Evolutionary conservation across 2,797 vertebrate genomes (phyloP), one percentile per base, ranked within the genome.

Genomic region (Lepus townsendii): DNA sequence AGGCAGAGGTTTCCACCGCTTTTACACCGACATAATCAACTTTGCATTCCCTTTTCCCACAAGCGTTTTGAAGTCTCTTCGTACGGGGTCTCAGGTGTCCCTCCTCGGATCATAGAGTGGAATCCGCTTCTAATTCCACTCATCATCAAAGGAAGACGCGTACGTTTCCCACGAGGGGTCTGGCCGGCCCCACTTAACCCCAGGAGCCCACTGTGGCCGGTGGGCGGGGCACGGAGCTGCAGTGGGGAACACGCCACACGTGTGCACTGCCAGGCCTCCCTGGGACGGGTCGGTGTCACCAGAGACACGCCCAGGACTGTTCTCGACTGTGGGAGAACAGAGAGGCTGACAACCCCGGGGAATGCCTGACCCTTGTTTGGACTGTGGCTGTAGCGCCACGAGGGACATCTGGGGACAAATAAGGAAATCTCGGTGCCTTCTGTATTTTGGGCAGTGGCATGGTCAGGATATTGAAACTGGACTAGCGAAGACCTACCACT

Each of bases 311-410:
- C 35, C 7, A 42, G 69, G 90, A 63, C 71, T 83, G 83, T 88
- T 93, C 52, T 16, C 68, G 72, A 77, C 77, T 54, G 30, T 24
- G 72, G 90, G 69, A 32, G 62, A 38, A 60, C 20, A n/a, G 78
- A 69, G 75, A 60, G 26, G 2, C 71, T 19, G 63, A 65, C 90
- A 24, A 11, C 54, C 63, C 27, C 42, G 62, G 0, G 1, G 75
- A 73, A 73, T 2, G 1, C 60, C 88, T 50, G 27, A 42, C 84
- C 69, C 75, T 80, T 24, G 12, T 26, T 60, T 65, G 63, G 93
- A 68, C 50, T 75, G 78, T 69, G 93, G 84, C 82, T 93, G 93
- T 66, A 26, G 63, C 27, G 50, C 52, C 80, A 38, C n/a, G 62
- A 78, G 92, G 85, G 95, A 73, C 77, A 42, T 68, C 7, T 27